phyloP scores from a whole-genome alignment of 2,797 vertebrate genomes.

The Clarias fuscus region DNA sequence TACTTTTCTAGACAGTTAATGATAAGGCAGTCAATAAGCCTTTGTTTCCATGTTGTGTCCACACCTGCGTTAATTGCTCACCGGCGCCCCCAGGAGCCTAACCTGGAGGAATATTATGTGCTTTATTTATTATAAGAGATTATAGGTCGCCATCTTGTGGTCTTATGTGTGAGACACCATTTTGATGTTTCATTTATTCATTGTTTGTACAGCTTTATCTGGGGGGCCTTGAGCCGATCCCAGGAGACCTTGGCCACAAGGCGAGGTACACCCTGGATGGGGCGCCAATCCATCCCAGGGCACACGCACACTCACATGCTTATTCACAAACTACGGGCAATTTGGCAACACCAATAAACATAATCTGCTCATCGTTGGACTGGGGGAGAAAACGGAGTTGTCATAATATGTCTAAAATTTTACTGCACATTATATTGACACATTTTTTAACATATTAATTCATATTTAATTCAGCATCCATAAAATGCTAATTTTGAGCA shows the following conservation, averaged over 20 bases:
- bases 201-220: no score
- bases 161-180: background rate
- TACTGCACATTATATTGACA: background rate
- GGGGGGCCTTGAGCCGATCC: no score
- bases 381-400: background rate
- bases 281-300: no score
- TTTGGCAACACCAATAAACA: no score
- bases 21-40: background rate
- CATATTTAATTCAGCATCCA: background rate
- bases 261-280: no score
- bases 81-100: constrained; percentile 3
- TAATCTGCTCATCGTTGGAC: no score
- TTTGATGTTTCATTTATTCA: no score
- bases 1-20: background rate
- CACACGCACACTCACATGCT: no score
- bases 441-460: background rate
- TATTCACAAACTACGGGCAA: no score
- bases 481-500: background rate
- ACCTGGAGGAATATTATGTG: no score
- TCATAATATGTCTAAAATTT: background rate
- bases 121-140: background rate
- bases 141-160: constrained; percentile 17
- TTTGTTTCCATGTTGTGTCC: background rate
- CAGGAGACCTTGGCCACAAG: no score
- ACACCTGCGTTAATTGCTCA: background rate